Conservation (phyloP, 2,113 vertebrate genomes). For the Symphodus melops region DNA sequence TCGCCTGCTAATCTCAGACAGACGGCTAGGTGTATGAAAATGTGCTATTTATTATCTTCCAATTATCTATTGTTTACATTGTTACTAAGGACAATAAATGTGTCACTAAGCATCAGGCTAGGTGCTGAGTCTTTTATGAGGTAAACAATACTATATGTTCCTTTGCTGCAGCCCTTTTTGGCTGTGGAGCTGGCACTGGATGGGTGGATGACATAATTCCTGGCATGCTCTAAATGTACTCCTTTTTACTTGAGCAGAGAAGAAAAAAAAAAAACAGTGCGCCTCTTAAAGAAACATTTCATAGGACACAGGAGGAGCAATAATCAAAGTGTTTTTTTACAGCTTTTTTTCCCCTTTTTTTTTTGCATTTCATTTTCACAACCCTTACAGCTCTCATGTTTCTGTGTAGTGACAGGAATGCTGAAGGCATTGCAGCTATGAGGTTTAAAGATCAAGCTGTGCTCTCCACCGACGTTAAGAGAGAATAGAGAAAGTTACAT, state of each 20-base stretch:
- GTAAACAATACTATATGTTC: slow-evolving; percentile 95
- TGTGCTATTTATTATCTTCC: slow-evolving; percentile 82
- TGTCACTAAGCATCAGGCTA: slow-evolving; percentile 87
- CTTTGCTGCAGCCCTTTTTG: slow-evolving; percentile 86
- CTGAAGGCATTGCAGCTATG: slow-evolving; percentile 17
- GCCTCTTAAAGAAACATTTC: slow-evolving; percentile 84
- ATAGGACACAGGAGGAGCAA: slow-evolving; percentile 71
- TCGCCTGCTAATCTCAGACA: slow-evolving; percentile 63
- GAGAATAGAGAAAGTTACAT: slow-evolving; percentile 9
- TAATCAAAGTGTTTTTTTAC: slow-evolving; percentile 74
- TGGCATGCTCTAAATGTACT: slow-evolving; percentile 90
- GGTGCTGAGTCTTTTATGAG: slow-evolving; percentile 91
- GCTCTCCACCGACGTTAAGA: neutral
- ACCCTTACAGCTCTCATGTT: slow-evolving; percentile 35
- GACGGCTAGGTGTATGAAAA: slow-evolving; percentile 62
- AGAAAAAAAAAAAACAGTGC: slow-evolving; percentile 71
- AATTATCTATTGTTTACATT: slow-evolving; percentile 91
- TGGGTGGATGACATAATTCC: slow-evolving; percentile 92
- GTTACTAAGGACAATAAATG: slow-evolving; percentile 92
- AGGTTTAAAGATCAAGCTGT: slow-evolving; percentile 31
- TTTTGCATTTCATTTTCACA: slow-evolving; percentile 55
- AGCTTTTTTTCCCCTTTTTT: too few species aligned
- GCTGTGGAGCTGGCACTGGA: slow-evolving; percentile 86
- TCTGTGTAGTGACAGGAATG: slow-evolving; percentile 8
- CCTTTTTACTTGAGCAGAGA: slow-evolving; percentile 79